Base-by-base conservation (phyloP, 2,113 vertebrate genomes). In the Daphoenositta chrysoptera region DNA sequence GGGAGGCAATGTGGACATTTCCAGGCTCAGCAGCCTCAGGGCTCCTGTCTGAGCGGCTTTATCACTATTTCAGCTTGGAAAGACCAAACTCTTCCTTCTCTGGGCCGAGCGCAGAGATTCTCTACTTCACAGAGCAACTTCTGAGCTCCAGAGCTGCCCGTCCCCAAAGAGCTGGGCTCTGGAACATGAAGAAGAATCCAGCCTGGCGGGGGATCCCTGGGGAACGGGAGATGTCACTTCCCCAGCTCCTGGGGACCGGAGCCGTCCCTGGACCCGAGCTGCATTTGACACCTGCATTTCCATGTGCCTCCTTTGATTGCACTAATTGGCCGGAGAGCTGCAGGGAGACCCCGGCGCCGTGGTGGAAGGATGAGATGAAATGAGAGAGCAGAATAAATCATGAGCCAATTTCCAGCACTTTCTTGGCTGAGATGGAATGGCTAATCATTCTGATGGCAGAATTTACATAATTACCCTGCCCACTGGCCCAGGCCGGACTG, bases 341-440 rank as follows among this genome's bases (percentile, higher is more conserved):
- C 88, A 40, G 95, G 86, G 91, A 95, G 80, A 95, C 71, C 93
- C 87, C 8, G 24, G 90, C 12, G 4, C 76, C 4, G 2, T 2
- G 71, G 54, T 39, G 75, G 54, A 89, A 73, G 88, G 83, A 50
- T 1, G 72, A 89, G 86, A 81, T 78, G 80, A 93, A 92, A 97
- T 73, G 26, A 72, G 83, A 94, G 56, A 3, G 0, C 35, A 54
- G 96, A 95, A 97, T 95, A 90, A 97, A 97, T 95, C 86, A 94
- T 95, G 93, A 97, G 83, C 94, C 89, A 48, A 71, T 94, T 94
- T 58, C 83, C 93, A 93, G 86, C 92, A 47, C 78, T 96, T 96
- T 93, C 93, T 92, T 95, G 93, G 86, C 93, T 87, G 93, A 73
- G 76, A 35, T 73, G 91, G 91, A 96, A 89, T 51, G 56, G 80